Evolutionary conservation across 2,113 vertebrate species (phyloP).

Genomic region (Telmatochromis bifrenatus): DNA sequence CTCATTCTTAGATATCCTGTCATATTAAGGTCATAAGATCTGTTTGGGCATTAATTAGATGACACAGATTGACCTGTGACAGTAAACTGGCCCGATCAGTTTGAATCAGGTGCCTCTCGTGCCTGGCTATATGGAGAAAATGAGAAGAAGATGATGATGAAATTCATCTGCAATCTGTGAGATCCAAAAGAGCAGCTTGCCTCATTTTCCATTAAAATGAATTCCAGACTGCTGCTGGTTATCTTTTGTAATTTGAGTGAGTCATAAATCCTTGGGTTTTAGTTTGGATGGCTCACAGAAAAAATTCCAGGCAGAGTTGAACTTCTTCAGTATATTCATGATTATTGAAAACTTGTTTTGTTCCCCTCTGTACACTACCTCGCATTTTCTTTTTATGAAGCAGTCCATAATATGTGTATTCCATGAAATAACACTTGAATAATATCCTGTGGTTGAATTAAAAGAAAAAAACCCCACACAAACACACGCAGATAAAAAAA

Average conservation of each 20-base stretch:
- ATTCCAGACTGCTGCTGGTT: background rate
- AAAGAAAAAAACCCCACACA: background rate
- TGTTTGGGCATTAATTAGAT: background rate
- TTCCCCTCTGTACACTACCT: background rate
- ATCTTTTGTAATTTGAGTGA: background rate
- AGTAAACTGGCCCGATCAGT: background rate
- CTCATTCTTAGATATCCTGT: background rate
- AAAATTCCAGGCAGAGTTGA: background rate
- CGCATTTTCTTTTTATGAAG: fast-evolving
- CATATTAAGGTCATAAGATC: background rate
- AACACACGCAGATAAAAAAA: fast-evolving
- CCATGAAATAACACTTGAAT: background rate
- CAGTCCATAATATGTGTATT: background rate
- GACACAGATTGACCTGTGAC: background rate
- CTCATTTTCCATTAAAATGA: background rate
- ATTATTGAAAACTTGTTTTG: background rate
- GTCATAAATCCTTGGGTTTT: background rate
- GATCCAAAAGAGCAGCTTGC: background rate
- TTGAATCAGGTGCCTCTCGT: background rate
- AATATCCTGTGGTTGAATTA: background rate
- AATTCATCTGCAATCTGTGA: background rate
- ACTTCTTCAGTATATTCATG: background rate
- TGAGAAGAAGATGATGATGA: background rate
- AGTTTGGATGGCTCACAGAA: background rate
- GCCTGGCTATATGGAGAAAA: background rate